These are phyloP conservation scores for Bombus confusus DNA, from an alignment of 1,140 invertebrate genomes.

Conservation along the genomic window DNA sequence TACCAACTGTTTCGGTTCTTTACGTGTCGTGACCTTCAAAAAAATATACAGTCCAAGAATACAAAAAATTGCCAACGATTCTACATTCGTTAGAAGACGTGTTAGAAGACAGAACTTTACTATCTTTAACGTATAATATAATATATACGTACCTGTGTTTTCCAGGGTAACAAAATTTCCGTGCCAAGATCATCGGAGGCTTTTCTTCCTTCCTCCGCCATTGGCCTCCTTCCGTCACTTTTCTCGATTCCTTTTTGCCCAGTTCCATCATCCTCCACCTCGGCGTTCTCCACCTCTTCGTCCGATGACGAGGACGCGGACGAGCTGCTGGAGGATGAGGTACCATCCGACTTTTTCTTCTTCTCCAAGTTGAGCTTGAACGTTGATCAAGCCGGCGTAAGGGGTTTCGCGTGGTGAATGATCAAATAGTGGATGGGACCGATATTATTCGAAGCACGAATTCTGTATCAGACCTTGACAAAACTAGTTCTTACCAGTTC, in stretches of 20 bases:
- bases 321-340: slow-evolving; percentile 42
- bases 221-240: slow-evolving; percentile 65
- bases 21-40: not conserved
- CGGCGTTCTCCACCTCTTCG: slow-evolving; percentile 59
- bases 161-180: slow-evolving; percentile 66
- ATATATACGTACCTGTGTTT: slow-evolving; percentile 34
- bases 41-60: not conserved
- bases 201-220: slow-evolving; percentile 65
- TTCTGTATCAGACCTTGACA: slow-evolving; percentile 76
- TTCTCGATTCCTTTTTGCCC: slow-evolving; percentile 65
- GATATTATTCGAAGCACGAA: slow-evolving; percentile 75
- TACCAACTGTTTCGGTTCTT: not conserved
- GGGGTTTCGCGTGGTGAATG: slow-evolving; percentile 54
- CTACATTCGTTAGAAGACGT: too few relatives aligned
- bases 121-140: too few relatives aligned
- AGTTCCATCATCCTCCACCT: slow-evolving; percentile 31
- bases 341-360: slow-evolving; percentile 61
- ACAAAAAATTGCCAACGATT: not conserved
- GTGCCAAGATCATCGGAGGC: slow-evolving; percentile 34
- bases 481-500: slow-evolving; percentile 76
- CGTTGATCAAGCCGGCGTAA: slow-evolving; percentile 37
- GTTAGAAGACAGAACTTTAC: too few relatives aligned
- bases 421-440: slow-evolving; percentile 65
- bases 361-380: slow-evolving; percentile 63
- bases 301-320: slow-evolving; percentile 52